phyloP scores from a whole-genome alignment of 2,797 vertebrate genomes.

The Glossophaga mutica region DNA sequence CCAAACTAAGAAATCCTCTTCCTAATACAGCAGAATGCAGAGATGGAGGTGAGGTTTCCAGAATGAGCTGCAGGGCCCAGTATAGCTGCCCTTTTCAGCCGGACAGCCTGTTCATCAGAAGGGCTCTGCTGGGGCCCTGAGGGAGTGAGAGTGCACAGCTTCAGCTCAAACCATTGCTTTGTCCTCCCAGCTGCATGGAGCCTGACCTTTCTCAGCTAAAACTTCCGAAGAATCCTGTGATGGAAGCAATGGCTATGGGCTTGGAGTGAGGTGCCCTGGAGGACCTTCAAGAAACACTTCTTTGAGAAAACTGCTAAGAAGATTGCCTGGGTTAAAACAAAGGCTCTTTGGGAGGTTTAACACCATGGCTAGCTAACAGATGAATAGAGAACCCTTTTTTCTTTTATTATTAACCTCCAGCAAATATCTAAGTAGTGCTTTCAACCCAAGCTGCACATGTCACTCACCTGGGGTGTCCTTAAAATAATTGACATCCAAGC shows the following conservation, averaged over 20 bases:
- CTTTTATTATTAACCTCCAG: neutral
- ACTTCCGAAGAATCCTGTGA: accelerated
- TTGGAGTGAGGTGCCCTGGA: neutral
- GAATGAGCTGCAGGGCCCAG: neutral
- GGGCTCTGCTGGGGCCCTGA: neutral
- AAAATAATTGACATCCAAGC: neutral
- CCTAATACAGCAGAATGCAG: neutral
- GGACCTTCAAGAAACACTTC: neutral
- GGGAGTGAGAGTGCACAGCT: neutral
- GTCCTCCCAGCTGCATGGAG: neutral
- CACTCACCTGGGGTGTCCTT: neutral
- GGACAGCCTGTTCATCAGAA: neutral
- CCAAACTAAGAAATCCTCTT: neutral
- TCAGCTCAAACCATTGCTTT: neutral
- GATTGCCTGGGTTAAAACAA: neutral
- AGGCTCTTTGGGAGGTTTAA: neutral
- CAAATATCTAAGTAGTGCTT: neutral
- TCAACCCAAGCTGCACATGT: neutral
- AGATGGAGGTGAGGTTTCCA: neutral
- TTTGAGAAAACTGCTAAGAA: neutral
- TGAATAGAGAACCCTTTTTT: neutral
- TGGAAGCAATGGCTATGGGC: neutral
- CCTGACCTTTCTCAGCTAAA: neutral
- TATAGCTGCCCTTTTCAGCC: neutral
- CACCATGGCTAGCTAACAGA: neutral